Evolutionary conservation across 2,113 vertebrate species (phyloP).

Genomic region (Notarius quadriscutis): DNA sequence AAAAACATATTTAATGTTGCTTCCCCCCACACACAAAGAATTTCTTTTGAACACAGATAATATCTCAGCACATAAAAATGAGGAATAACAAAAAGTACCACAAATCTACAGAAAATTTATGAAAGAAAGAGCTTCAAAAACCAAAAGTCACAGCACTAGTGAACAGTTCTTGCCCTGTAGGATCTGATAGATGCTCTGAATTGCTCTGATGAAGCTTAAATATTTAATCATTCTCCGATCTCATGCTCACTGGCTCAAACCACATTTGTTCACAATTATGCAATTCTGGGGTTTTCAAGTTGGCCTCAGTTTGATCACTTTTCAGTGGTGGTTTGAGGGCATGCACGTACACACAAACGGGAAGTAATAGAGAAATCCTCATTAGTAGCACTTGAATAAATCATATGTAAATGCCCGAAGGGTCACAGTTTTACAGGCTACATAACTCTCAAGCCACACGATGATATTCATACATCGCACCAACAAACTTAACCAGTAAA

Average conservation of each 20-base stretch:
- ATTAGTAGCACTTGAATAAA: conserved; percentile 35
- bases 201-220: conserved; percentile 40
- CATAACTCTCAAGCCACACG: conserved; percentile 10
- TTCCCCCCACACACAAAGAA: too few species aligned
- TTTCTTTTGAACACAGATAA: conserved; percentile 3
- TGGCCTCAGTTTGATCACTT: conserved; percentile 40
- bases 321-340: conserved; percentile 23
- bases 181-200: conserved; percentile 9
- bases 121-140: background rate
- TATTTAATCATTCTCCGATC: conserved; percentile 48
- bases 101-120: background rate
- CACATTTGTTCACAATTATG: conserved; percentile 51
- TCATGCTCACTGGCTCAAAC: conserved; percentile 32
- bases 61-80: background rate
- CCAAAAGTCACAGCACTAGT: conserved; percentile 22
- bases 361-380: conserved; percentile 24
- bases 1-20: background rate
- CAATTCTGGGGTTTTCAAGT: conserved; percentile 47
- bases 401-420: conserved; percentile 35
- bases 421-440: conserved; percentile 23
- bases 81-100: background rate
- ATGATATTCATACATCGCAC: background rate
- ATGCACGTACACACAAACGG: conserved; percentile 18
- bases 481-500: conserved; percentile 5
- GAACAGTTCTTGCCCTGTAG: conserved; percentile 17